Conservation (phyloP, 2,113 vertebrate genomes). For the Osmerus mordax region DNA sequence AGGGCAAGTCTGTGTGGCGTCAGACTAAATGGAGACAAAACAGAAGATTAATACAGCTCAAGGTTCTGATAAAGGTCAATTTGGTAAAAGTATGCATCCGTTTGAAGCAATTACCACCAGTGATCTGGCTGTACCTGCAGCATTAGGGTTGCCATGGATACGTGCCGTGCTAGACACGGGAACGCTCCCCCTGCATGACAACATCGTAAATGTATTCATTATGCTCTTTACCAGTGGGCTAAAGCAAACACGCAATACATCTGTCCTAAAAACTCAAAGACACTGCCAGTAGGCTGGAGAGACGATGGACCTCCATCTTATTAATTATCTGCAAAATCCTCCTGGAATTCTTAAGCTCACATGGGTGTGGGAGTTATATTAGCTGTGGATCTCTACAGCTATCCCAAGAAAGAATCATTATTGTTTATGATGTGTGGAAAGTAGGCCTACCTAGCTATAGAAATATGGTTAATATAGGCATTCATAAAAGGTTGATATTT, state of each 20-base stretch:
- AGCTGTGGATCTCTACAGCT: too few relatives aligned
- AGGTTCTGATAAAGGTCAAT: conserved; percentile 76
- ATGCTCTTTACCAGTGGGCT: conserved; percentile 43
- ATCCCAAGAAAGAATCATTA: too few relatives aligned
- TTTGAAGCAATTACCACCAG: conserved; percentile 72
- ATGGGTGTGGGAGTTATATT: too few relatives aligned
- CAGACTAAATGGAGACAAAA: conserved; percentile 64
- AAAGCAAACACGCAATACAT: conserved; percentile 17
- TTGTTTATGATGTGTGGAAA: too few relatives aligned
- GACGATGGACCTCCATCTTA: neutral
- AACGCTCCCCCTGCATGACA: conserved; percentile 63
- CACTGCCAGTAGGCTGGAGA: neutral
- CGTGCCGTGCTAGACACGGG: conserved; percentile 55
- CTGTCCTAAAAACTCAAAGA: conserved; percentile 23
- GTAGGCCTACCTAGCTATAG: too few relatives aligned
- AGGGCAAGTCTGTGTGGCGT: conserved; percentile 53
- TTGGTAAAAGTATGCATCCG: conserved; percentile 76
- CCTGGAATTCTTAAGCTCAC: neutral
- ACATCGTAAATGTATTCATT: conserved; percentile 65
- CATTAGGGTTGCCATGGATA: conserved; percentile 74
- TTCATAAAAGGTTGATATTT: too few relatives aligned
- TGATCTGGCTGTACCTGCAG: conserved; percentile 59
- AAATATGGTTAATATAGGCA: too few relatives aligned
- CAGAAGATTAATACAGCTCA: conserved; percentile 73
- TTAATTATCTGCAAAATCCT: neutral